Conservation (phyloP, 2,888 invertebrate species). For the Lepidocyrtoides sp. region DNA sequence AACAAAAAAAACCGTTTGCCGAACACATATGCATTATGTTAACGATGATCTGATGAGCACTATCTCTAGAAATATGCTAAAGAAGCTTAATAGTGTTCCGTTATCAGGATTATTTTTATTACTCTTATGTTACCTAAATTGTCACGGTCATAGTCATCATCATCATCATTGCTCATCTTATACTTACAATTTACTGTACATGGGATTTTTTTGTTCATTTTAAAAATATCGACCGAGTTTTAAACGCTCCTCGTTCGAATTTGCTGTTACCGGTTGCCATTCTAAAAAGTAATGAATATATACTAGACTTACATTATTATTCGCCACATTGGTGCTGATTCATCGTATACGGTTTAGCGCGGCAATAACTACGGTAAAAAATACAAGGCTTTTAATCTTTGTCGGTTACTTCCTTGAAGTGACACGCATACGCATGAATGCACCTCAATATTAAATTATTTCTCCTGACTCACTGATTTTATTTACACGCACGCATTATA, state of each 20-base stretch:
- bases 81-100: neutral
- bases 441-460: slow-evolving; percentile 32
- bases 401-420: slow-evolving; percentile 60
- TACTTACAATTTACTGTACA: neutral
- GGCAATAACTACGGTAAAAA: neutral
- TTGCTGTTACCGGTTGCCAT: neutral
- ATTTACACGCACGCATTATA: slow-evolving; percentile 59
- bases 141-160: neutral
- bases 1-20: neutral
- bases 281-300: neutral
- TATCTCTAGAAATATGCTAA: neutral
- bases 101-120: neutral
- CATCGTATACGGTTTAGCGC: neutral
- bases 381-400: slow-evolving; percentile 64
- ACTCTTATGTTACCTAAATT: neutral
- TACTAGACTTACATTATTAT: neutral
- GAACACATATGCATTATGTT: neutral
- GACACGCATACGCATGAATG: slow-evolving; percentile 60
- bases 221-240: neutral
- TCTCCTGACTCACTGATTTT: slow-evolving; percentile 61
- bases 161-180: neutral
- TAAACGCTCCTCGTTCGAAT: neutral
- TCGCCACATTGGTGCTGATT: slow-evolving; percentile 7
- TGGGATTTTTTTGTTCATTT: neutral
- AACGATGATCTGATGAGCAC: neutral